These are phyloP conservation scores for Eucidaris tribuloides DNA, from an alignment of 35 echinoderm and acorn worm species.

Conservation along the genomic window DNA sequence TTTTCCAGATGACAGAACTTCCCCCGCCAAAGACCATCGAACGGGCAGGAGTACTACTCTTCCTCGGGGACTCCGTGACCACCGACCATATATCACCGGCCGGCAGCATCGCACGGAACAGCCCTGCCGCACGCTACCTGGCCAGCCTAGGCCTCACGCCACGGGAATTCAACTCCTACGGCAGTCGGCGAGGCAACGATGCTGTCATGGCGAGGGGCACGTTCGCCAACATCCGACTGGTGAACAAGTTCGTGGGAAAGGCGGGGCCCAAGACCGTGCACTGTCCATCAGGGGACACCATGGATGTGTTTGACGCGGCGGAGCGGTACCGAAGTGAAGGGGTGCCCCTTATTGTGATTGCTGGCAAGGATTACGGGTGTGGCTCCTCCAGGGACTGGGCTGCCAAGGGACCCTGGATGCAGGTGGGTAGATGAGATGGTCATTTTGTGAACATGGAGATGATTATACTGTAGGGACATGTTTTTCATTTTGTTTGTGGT, in stretches of 20 bases:
- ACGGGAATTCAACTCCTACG: slow-evolving; percentile 98
- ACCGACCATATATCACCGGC: slow-evolving; percentile 99
- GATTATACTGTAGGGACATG: no score
- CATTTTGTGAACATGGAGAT: no score
- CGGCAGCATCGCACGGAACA: slow-evolving; percentile 91
- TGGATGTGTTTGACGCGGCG: slow-evolving; percentile 97
- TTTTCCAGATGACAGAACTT: slow-evolving; percentile 69
- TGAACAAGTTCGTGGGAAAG: slow-evolving; percentile 97
- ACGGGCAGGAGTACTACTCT: slow-evolving; percentile 62
- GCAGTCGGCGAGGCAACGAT: slow-evolving; percentile 95
- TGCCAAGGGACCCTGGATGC: slow-evolving; percentile 98
- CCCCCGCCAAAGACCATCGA: slow-evolving; percentile 46
- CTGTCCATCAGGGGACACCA: slow-evolving; percentile 66
- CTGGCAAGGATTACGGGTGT: slow-evolving; percentile 94
- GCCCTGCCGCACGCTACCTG: slow-evolving; percentile 91
- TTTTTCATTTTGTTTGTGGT: no score
- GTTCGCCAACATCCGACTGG: slow-evolving; percentile 92
- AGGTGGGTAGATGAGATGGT: slow-evolving; percentile 49
- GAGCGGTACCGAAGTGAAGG: slow-evolving; percentile 59
- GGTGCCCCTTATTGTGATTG: slow-evolving; percentile 52
- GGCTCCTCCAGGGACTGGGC: slow-evolving; percentile 99
- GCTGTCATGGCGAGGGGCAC: slow-evolving; percentile 98
- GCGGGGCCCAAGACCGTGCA: slow-evolving; percentile 88
- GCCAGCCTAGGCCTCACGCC: slow-evolving; percentile 68
- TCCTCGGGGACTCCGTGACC: slow-evolving; percentile 90